Conservation (phyloP, 2,888 invertebrate species). For the Drosophila mimica region DNA sequence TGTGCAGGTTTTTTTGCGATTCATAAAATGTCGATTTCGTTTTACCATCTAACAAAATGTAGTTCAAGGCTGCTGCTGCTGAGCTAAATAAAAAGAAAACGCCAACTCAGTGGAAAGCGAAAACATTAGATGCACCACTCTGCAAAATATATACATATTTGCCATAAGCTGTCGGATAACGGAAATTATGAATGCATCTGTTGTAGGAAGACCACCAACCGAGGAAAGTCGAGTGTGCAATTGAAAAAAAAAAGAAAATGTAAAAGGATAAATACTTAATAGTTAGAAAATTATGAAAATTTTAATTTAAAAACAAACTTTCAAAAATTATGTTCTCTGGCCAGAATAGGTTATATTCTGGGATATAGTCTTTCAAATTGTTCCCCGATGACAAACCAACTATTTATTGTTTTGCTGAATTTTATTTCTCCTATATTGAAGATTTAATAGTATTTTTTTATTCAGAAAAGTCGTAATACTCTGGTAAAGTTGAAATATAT, state of each 20-base stretch:
- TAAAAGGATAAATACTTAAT: background rate
- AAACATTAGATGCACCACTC: background rate
- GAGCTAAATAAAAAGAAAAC: constrained; percentile 22
- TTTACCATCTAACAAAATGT: constrained; percentile 19
- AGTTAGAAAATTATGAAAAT: too few relatives aligned
- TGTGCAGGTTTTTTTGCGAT: constrained; percentile 33
- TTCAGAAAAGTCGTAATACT: too few relatives aligned
- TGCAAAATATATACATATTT: background rate
- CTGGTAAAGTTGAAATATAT: too few relatives aligned
- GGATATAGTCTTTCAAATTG: background rate
- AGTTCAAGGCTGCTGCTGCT: constrained; percentile 45
- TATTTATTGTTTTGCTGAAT: background rate
- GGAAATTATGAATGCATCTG: background rate
- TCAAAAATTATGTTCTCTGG: background rate
- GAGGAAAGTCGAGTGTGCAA: background rate
- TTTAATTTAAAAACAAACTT: background rate
- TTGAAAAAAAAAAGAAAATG: background rate
- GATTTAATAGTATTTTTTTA: background rate
- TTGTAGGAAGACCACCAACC: too few relatives aligned
- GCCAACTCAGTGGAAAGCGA: constrained; percentile 10
- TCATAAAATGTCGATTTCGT: constrained; percentile 17
- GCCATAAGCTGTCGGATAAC: background rate
- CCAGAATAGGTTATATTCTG: background rate
- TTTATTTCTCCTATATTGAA: too few relatives aligned
- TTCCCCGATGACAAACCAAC: background rate